Evolutionary conservation across 2,113 vertebrate genomes (phyloP).

Genomic region (Hemibagrus wyckioides): DNA sequence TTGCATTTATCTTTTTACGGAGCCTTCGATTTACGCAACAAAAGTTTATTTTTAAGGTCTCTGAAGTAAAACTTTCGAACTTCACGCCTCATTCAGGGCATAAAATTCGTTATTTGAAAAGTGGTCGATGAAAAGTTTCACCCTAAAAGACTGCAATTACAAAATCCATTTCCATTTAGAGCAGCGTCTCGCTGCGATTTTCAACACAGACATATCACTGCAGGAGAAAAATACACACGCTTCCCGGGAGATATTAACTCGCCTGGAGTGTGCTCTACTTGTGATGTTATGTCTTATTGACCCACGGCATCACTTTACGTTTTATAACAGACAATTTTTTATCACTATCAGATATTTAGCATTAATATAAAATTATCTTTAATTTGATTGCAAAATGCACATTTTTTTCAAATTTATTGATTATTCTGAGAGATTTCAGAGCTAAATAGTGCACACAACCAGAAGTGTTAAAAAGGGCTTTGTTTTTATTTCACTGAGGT

Average conservation of each 20-base stretch:
- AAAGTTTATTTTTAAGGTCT: conserved; percentile 1
- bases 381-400: not conserved
- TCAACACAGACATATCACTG: conserved; percentile 49
- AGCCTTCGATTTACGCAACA: not conserved
- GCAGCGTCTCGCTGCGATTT: conserved; percentile 70
- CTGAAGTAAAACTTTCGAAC: conserved; percentile 20
- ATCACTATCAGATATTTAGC: not conserved
- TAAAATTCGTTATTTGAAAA: conserved; percentile 63
- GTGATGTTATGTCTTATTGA: conserved; percentile 6
- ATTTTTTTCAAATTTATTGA: not conserved
- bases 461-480: not conserved
- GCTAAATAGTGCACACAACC: not conserved
- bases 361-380: not conserved
- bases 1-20: not conserved
- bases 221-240: conserved; percentile 28
- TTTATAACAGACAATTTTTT: not conserved
- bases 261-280: conserved; percentile 30
- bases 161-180: conserved; percentile 79
- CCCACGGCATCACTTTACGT: not conserved
- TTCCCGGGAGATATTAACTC: conserved; percentile 5
- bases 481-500: not conserved
- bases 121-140: conserved; percentile 66
- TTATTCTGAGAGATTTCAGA: not conserved
- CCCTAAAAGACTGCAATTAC: conserved; percentile 73
- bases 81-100: conserved; percentile 50